Conservation (phyloP, 2,888 invertebrate species). For the Perizoma flavofasciatum region DNA sequence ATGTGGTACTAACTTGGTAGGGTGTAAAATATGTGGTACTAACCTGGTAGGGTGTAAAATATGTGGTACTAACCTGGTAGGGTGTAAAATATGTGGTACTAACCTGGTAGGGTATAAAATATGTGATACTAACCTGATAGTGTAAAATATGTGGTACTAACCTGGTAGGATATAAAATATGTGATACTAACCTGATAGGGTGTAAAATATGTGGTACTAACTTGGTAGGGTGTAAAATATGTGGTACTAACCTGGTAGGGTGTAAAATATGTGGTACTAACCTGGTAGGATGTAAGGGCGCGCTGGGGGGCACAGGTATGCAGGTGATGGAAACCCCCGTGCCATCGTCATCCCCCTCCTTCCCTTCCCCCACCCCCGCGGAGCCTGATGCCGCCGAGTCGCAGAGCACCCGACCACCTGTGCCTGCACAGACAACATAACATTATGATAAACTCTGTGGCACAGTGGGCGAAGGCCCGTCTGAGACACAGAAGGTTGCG, state of each 20-base stretch:
- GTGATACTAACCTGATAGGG: too few species aligned
- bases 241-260: conserved; percentile 50
- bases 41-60: conserved; percentile 48
- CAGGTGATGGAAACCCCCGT: conserved; percentile 38
- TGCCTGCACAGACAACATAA: conserved; percentile 44
- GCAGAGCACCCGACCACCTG: conserved; percentile 50
- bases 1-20: conserved; percentile 45
- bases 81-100: conserved; percentile 39
- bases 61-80: conserved; percentile 45
- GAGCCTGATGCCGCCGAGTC: conserved; percentile 1
- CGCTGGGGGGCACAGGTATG: conserved; percentile 55
- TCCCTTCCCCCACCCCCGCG: conserved; percentile 41
- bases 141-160: conserved; percentile 34
- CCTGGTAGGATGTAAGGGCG: conserved; percentile 52
- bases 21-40: conserved; percentile 39
- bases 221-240: conserved; percentile 51
- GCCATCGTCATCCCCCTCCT: conserved; percentile 60
- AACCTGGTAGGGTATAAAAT: conserved; percentile 51
- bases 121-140: too few species aligned
- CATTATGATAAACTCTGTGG: too few species aligned
- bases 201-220: conserved; percentile 34
- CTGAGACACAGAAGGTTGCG: too few species aligned
- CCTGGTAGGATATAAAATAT: conserved; percentile 51
- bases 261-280: conserved; percentile 38
- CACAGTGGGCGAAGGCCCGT: too few species aligned